These are phyloP conservation scores for Cephus sareptanus DNA, from an alignment of 2,888 invertebrate genomes.

Conservation along the genomic window DNA sequence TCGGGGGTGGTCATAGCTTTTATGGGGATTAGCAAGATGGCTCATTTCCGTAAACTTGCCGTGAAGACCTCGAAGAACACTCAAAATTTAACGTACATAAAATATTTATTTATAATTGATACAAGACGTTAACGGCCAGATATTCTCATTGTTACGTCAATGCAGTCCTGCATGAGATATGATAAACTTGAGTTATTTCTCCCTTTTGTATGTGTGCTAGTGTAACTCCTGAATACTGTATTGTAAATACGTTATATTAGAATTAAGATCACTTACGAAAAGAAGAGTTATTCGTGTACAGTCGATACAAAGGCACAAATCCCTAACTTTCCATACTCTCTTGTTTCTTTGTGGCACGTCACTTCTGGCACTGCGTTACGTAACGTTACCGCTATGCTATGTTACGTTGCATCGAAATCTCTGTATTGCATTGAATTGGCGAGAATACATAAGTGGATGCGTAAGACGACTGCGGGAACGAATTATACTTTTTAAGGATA, in stretches of 20 bases:
- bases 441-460: too few species aligned
- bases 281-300: conserved; percentile 38
- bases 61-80: too few species aligned
- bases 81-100: neutral
- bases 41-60: too few species aligned
- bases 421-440: too few species aligned
- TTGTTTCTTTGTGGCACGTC: neutral
- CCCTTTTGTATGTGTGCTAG: conserved; percentile 9
- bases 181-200: conserved; percentile 18
- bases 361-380: too few species aligned
- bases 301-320: conserved; percentile 6
- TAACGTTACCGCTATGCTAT: too few species aligned
- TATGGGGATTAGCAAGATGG: neutral
- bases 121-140: neutral
- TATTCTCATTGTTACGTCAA: neutral
- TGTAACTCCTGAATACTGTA: conserved; percentile 26
- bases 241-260: conserved; percentile 55
- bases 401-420: too few species aligned
- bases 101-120: too few species aligned
- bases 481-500: too few species aligned
- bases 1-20: neutral
- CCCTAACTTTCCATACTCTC: neutral
- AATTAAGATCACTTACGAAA: conserved; percentile 29
- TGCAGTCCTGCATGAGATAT: neutral
- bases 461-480: too few species aligned